Evolutionary conservation across 2,797 vertebrate species (phyloP).

Genomic region (Lates japonicus): DNA sequence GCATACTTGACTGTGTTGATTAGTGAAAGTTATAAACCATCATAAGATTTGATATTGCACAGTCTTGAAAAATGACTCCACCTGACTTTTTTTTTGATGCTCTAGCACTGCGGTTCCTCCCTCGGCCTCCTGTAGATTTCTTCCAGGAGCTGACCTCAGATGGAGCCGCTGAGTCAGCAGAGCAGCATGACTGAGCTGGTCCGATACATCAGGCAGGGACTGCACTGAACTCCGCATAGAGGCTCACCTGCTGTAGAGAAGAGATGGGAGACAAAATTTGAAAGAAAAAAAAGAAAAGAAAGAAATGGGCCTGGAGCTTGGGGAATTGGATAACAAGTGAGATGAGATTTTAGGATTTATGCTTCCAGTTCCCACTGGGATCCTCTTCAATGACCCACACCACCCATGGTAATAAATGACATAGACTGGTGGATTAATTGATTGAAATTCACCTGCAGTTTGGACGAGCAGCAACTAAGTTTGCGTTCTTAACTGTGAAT

Average conservation of each 20-base stretch:
- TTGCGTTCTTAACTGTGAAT: constrained; percentile 36
- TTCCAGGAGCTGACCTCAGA: constrained; percentile 97
- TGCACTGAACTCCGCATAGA: constrained; percentile 97
- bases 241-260: constrained; percentile 94
- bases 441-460: constrained; percentile 55
- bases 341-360: constrained; percentile 54
- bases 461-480: constrained; percentile 41
- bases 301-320: constrained; percentile 55
- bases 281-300: background rate
- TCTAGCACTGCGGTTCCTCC: constrained; percentile 28
- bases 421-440: constrained; percentile 46
- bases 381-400: constrained; percentile 51
- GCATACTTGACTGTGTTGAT: background rate
- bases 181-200: constrained; percentile 98
- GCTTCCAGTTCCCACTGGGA: constrained; percentile 58
- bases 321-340: constrained; percentile 62
- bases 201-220: constrained; percentile 95
- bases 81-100: background rate
- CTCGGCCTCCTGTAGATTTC: constrained; percentile 88
- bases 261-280: constrained; percentile 46
- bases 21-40: background rate
- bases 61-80: background rate
- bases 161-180: constrained; percentile 97
- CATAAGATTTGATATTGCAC: background rate
- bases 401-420: constrained; percentile 23